phyloP scores from a whole-genome alignment of 2,888 invertebrate species.

The Brenthis daphne region DNA sequence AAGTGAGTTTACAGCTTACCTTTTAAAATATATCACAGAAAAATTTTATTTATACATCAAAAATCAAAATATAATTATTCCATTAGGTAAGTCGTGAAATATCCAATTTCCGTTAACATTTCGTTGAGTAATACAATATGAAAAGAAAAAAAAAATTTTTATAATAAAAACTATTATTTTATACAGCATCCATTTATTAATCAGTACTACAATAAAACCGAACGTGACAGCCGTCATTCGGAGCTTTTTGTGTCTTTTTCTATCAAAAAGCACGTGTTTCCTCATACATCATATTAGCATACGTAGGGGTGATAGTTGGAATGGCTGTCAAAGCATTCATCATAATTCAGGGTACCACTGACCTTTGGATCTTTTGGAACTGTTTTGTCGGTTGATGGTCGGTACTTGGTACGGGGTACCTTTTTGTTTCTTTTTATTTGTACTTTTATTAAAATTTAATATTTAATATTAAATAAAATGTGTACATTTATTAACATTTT shows the following conservation, averaged over 20 bases:
- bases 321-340: conserved; percentile 70
- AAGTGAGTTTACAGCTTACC: no score
- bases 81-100: no score
- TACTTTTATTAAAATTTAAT: not conserved
- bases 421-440: not conserved
- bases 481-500: no score
- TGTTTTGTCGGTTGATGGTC: conserved; percentile 38
- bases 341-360: conserved; percentile 63
- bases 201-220: conserved; percentile 41
- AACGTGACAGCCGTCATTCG: conserved; percentile 42
- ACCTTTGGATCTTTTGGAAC: conserved; percentile 49
- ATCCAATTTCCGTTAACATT: no score
- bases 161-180: not conserved
- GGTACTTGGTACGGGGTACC: not conserved
- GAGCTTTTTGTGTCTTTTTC: conserved; percentile 46
- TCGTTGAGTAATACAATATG: no score
- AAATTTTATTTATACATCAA: not conserved
- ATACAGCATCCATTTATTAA: conserved; percentile 31
- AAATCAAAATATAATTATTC: no score
- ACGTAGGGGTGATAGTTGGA: conserved; percentile 60
- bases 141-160: no score
- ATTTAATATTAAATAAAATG: not conserved
- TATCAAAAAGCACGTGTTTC: conserved; percentile 48
- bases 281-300: conserved; percentile 67
- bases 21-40: not conserved